A percentile compares a stretch with the other conserved stretches of the same genome.
phyloP scores from a whole-genome alignment of 2,888 invertebrate species.

The Calliphora vomitoria region DNA sequence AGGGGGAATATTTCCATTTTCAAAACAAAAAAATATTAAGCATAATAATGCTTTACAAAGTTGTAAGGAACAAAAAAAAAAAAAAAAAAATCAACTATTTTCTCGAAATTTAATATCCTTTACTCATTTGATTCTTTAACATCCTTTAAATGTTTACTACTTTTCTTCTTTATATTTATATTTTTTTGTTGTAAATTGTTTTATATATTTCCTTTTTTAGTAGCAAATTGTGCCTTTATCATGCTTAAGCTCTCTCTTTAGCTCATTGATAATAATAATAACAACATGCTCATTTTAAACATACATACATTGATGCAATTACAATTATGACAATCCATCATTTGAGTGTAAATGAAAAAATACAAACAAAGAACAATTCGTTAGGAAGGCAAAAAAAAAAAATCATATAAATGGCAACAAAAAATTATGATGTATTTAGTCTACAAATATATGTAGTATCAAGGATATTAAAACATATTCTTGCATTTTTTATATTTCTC shows the following conservation, averaged over 20 bases:
- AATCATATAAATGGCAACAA: conserved; percentile 52
- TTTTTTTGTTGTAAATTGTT: conserved; percentile 46
- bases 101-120: conserved; percentile 64
- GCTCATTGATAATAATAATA: conserved; percentile 71
- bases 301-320: conserved; percentile 67
- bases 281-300: conserved; percentile 65
- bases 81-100: conserved; percentile 29
- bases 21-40: neutral
- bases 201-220: conserved; percentile 21
- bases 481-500: conserved; percentile 30
- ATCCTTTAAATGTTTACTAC: conserved; percentile 30
- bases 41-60: conserved; percentile 19
- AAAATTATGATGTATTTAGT: conserved; percentile 61
- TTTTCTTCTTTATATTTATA: conserved; percentile 11
- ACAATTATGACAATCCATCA: conserved; percentile 69
- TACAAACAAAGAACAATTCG: neutral
- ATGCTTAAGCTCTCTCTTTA: conserved; percentile 41
- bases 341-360: conserved; percentile 14
- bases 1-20: conserved; percentile 22
- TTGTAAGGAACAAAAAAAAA: neutral
- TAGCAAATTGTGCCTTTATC: neutral
- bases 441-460: conserved; percentile 43
- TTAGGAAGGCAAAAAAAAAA: neutral
- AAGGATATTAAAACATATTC: conserved; percentile 48
- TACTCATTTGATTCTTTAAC: conserved; percentile 29